Conservation (phyloP, 2,113 vertebrate genomes). For the Mustelus asterias region DNA sequence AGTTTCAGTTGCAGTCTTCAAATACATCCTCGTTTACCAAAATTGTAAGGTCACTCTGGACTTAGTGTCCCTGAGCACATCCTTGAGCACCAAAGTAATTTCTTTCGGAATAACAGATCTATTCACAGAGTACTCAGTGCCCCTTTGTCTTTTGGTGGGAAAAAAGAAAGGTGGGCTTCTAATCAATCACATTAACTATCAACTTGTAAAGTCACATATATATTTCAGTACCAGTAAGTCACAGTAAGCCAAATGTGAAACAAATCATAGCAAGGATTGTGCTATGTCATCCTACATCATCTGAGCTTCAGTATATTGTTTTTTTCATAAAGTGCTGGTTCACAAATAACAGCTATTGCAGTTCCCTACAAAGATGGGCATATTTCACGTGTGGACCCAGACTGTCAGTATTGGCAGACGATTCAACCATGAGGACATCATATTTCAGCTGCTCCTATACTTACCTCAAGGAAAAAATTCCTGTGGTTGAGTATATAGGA, state of each 20-base stretch:
- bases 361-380: neutral
- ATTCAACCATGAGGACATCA: neutral
- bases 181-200: neutral
- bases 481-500: neutral
- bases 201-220: neutral
- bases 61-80: neutral
- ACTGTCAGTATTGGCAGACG: neutral
- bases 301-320: neutral
- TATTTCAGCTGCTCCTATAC: neutral
- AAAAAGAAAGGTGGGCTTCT: neutral
- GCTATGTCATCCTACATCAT: too few species aligned
- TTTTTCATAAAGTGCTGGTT: neutral
- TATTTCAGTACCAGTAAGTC: neutral
- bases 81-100: neutral
- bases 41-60: neutral
- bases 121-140: neutral
- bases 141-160: neutral
- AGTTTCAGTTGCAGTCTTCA: neutral
- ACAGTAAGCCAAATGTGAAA: neutral
- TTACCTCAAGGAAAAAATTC: neutral
- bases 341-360: neutral
- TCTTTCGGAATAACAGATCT: neutral
- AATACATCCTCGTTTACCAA: neutral
- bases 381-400: neutral
- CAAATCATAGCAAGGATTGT: neutral